A percentile compares a stretch with the other conserved stretches of the same genome.
Evolutionary conservation across 2,888 invertebrate species (phyloP).

Genomic region (Beris morrisii): DNA sequence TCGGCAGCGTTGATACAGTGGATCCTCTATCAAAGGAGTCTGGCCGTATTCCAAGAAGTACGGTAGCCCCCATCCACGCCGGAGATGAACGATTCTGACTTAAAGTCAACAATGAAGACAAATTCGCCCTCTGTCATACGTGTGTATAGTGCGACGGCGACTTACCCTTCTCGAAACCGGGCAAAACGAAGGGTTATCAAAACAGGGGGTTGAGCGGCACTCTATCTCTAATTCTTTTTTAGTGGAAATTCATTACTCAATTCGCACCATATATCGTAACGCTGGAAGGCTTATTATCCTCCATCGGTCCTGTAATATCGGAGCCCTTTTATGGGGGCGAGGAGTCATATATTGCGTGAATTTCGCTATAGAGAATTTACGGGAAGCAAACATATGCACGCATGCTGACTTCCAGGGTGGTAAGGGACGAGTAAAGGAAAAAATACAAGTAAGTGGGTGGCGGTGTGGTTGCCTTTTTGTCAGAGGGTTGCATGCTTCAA

Average conservation of each 20-base stretch:
- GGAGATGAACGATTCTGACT: slow-evolving; percentile 36
- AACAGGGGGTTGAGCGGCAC: not conserved
- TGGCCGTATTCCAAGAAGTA: not conserved
- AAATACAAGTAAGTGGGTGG: slow-evolving; percentile 23
- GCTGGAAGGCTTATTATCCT: slow-evolving; percentile 5
- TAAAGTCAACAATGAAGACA: slow-evolving; percentile 40
- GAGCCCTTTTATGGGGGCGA: not conserved
- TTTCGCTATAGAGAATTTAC: not conserved
- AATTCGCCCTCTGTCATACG: slow-evolving; percentile 30
- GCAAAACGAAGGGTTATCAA: slow-evolving; percentile 29
- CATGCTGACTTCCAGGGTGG: slow-evolving; percentile 22
- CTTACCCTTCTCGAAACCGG: slow-evolving; percentile 5
- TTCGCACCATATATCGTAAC: slow-evolving; percentile 27
- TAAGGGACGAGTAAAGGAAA: not conserved
- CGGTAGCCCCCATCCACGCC: too few relatives aligned
- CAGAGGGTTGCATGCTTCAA: slow-evolving; percentile 52
- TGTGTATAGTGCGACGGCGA: not conserved
- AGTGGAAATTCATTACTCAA: slow-evolving; percentile 30
- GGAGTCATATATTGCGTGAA: too few relatives aligned
- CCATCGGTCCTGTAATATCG: too few relatives aligned
- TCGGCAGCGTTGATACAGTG: not conserved
- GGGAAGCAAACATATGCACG: slow-evolving; percentile 27
- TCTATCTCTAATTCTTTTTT: not conserved
- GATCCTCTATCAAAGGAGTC: not conserved
- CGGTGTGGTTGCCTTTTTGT: slow-evolving; percentile 33